Conservation (phyloP, 2,113 vertebrate species). For the Chaetorhynchus papuensis region DNA sequence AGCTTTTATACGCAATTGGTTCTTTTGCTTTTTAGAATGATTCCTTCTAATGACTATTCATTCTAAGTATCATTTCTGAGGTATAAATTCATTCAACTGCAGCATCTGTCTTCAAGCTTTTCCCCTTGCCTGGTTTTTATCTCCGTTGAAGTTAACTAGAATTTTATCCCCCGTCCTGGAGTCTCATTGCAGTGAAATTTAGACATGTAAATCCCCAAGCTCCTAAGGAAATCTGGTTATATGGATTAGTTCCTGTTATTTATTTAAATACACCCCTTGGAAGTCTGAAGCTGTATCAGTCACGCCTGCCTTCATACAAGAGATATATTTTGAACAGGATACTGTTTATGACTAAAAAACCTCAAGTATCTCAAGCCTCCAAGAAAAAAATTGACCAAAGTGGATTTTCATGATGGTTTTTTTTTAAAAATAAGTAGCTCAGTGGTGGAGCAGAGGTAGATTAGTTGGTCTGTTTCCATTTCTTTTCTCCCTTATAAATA, state of each 20-base stretch:
- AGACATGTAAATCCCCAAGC: not conserved
- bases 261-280: not conserved
- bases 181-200: not conserved
- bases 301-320: not conserved
- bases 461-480: not conserved
- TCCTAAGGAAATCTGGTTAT: not conserved
- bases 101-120: not conserved
- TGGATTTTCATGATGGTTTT: not conserved
- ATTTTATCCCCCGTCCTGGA: not conserved
- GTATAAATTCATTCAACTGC: not conserved
- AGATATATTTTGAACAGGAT: not conserved
- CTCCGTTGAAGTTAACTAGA: not conserved
- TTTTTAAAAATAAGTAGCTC: not conserved
- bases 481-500: not conserved
- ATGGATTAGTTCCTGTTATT: slow-evolving; percentile 2
- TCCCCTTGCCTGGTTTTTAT: not conserved
- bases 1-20: rapidly evolving
- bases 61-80: not conserved
- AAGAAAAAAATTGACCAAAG: not conserved
- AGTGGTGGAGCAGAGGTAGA: not conserved
- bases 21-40: not conserved
- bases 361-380: not conserved
- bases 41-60: not conserved
- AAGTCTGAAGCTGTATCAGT: not conserved
- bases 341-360: not conserved